These are phyloP conservation scores for Acromyrmex heyeri DNA, from an alignment of 1,140 invertebrate genomes.

Conservation along the genomic window DNA sequence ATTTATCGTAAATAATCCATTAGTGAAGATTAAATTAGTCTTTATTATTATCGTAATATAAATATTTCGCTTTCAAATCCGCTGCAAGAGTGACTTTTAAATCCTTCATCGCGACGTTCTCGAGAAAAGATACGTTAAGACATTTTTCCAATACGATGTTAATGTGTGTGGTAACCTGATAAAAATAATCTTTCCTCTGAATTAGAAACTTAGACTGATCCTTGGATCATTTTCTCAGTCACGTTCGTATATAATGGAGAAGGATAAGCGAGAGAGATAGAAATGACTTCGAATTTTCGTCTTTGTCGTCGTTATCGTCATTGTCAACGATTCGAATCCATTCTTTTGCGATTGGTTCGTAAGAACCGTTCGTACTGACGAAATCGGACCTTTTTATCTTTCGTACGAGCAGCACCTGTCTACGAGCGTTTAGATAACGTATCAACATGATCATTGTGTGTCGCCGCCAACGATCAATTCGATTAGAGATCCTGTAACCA, in stretches of 20 bases:
- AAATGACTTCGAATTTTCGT: constrained; percentile 47
- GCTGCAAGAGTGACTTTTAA: constrained; percentile 7
- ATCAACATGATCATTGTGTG: constrained; percentile 51
- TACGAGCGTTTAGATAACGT: constrained; percentile 31
- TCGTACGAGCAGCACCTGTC: constrained; percentile 32
- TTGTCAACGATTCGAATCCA: constrained; percentile 47
- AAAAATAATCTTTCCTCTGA: constrained; percentile 33
- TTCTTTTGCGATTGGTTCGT: constrained; percentile 55
- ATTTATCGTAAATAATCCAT: neutral
- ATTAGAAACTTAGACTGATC: constrained; percentile 68
- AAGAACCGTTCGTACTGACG: constrained; percentile 65
- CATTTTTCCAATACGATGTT: constrained; percentile 50
- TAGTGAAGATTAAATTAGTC: neutral
- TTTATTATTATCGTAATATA: neutral
- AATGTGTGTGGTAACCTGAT: constrained; percentile 57
- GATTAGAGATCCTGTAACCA: too few relatives aligned
- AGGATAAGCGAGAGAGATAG: constrained; percentile 75
- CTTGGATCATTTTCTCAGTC: constrained; percentile 69
- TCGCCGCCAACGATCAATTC: constrained; percentile 33
- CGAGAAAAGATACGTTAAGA: neutral
- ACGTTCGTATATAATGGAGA: constrained; percentile 65
- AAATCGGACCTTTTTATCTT: constrained; percentile 66
- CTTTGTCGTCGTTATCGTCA: constrained; percentile 36
- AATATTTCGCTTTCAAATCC: constrained; percentile 18
- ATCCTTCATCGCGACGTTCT: neutral